Conservation (phyloP, 2,797 vertebrate species). For the Moxostoma hubbsi region DNA sequence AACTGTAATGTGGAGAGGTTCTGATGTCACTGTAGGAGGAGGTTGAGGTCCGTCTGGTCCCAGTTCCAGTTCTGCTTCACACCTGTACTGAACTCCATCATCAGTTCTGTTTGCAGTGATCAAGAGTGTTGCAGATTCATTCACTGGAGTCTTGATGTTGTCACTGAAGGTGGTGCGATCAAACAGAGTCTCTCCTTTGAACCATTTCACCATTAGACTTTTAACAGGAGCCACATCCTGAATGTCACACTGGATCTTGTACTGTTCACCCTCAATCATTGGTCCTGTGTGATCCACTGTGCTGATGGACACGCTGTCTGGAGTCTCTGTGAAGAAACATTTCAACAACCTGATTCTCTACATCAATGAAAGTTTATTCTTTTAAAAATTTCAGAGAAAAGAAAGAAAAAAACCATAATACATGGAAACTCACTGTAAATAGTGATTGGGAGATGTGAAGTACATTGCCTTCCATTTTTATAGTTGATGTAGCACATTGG, state of each 20-base stretch:
- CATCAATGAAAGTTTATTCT: background rate
- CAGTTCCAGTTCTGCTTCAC: constrained; percentile 66
- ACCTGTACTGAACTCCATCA: constrained; percentile 61
- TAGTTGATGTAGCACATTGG: constrained; percentile 26
- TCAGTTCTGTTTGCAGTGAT: constrained; percentile 39
- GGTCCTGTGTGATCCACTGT: background rate
- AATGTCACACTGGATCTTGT: constrained; percentile 65
- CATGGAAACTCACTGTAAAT: constrained; percentile 57
- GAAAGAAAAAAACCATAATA: background rate
- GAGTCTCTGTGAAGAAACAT: constrained; percentile 64
- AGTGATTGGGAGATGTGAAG: background rate
- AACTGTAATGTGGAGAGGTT: no score
- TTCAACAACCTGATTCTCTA: background rate
- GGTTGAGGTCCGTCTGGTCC: no score
- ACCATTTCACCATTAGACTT: constrained; percentile 66
- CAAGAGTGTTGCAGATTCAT: rapidly evolving
- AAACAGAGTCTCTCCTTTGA: background rate
- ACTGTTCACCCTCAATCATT: constrained; percentile 36
- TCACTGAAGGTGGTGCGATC: rapidly evolving
- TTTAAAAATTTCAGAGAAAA: background rate
- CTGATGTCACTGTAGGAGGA: no score
- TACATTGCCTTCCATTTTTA: background rate
- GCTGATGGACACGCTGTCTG: constrained; percentile 63
- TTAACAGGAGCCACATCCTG: constrained; percentile 64
- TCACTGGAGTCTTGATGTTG: rapidly evolving